Evolutionary conservation across 2,113 vertebrate species (phyloP).

Genomic region (Furnarius figulus): DNA sequence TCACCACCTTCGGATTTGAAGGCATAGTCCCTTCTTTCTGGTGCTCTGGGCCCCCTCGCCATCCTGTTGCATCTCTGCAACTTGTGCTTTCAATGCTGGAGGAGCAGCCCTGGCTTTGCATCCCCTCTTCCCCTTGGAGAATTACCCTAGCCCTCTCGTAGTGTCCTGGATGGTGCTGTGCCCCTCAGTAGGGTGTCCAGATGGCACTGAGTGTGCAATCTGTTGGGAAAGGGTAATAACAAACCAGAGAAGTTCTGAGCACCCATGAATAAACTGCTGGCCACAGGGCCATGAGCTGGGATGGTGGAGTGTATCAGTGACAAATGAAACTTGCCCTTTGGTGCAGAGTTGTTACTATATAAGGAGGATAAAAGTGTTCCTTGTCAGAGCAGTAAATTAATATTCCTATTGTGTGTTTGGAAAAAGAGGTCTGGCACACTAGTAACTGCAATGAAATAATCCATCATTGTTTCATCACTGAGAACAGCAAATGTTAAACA

Average conservation of each 20-base stretch:
- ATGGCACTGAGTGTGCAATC: rapidly evolving
- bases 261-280: background rate
- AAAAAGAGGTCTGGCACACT: background rate
- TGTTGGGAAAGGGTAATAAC: background rate
- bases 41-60: background rate
- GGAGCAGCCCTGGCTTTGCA: background rate
- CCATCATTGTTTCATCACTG: background rate
- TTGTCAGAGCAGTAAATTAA: background rate
- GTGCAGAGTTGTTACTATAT: slow-evolving; percentile 40
- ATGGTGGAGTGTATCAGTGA: background rate
- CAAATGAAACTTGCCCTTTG: background rate
- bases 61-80: background rate
- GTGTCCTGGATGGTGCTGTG: background rate
- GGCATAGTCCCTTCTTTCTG: background rate
- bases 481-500: background rate
- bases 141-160: background rate
- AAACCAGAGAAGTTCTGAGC: background rate
- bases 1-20: background rate
- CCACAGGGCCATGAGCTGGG: rapidly evolving
- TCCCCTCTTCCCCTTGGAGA: background rate
- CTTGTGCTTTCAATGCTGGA: background rate
- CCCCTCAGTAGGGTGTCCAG: rapidly evolving
- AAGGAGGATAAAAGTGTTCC: background rate
- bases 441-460: background rate
- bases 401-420: slow-evolving; percentile 45